A percentile compares a stretch with the other conserved stretches of the same genome.
These are phyloP conservation scores for Bos taurus DNA, from an alignment of 2,113 vertebrate genomes.

Conservation along the genomic window DNA sequence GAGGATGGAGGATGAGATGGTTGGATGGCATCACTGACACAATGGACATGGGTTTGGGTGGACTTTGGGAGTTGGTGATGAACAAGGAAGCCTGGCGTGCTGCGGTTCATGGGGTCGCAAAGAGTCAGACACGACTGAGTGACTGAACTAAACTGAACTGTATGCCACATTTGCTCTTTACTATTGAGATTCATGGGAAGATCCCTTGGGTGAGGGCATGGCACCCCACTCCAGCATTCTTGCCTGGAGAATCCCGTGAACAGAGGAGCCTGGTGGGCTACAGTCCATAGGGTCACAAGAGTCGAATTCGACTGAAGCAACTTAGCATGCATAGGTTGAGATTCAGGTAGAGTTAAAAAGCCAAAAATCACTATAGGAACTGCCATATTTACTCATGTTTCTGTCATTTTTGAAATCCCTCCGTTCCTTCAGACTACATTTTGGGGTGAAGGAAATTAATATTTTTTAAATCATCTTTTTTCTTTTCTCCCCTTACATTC, in stretches of 20 bases:
- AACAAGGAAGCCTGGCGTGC: too few species aligned
- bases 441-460: not conserved
- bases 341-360: not conserved
- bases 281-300: not conserved
- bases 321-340: not conserved
- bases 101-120: too few species aligned
- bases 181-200: not conserved
- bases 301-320: not conserved
- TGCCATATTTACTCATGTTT: not conserved
- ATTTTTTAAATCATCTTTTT: not conserved
- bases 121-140: too few species aligned
- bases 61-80: too few species aligned
- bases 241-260: not conserved
- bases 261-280: not conserved
- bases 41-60: too few species aligned
- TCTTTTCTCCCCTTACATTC: not conserved
- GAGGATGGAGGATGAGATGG: too few species aligned
- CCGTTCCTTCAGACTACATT: not conserved
- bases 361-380: not conserved
- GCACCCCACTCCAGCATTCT: not conserved
- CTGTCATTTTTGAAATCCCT: not conserved
- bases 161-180: not conserved
- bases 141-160: too few species aligned
- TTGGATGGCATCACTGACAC: too few species aligned
- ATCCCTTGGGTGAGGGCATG: not conserved